Evolutionary conservation across 1,140 invertebrate genomes (phyloP).

Genomic region (Aphelinus atriplicis): DNA sequence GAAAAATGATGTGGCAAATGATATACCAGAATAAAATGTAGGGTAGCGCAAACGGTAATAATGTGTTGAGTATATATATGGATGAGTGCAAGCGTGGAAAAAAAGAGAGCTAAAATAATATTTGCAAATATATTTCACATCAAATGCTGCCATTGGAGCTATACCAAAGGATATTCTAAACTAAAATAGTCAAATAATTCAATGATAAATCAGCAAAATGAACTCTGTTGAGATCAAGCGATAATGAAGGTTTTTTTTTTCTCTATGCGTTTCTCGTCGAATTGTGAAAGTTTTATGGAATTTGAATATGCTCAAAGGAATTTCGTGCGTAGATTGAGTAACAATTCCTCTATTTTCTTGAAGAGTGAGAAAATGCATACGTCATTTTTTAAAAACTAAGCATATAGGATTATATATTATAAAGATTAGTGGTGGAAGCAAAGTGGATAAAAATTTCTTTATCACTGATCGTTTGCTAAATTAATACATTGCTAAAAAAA

Average conservation of each 20-base stretch:
- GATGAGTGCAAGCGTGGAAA: constrained; percentile 21
- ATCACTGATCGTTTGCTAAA: too few relatives aligned
- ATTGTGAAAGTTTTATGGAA: constrained; percentile 23
- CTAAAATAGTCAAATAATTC: constrained; percentile 44
- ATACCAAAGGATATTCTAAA: constrained; percentile 63
- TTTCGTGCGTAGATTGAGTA: constrained; percentile 19
- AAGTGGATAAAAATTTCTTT: too few relatives aligned
- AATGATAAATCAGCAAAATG: constrained; percentile 32
- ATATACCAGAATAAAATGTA: too few relatives aligned
- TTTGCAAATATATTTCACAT: constrained; percentile 56
- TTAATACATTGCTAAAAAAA: background rate
- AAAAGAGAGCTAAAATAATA: constrained; percentile 41
- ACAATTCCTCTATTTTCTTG: background rate
- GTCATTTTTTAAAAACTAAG: background rate
- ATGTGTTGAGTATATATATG: constrained; percentile 17
- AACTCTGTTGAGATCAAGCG: constrained; percentile 5
- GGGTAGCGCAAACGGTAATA: constrained; percentile 21
- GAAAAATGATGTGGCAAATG: constrained; percentile 34
- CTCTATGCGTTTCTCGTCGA: constrained; percentile 31
- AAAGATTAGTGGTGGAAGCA: too few relatives aligned
- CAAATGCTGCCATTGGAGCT: constrained; percentile 61
- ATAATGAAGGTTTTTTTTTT: constrained; percentile 31
- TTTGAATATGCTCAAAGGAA: constrained; percentile 23
- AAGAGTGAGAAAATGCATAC: constrained; percentile 16
- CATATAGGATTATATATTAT: too few relatives aligned